Evolutionary conservation across 2,888 invertebrate genomes (phyloP).

Genomic region (Scaptomyza parva): DNA sequence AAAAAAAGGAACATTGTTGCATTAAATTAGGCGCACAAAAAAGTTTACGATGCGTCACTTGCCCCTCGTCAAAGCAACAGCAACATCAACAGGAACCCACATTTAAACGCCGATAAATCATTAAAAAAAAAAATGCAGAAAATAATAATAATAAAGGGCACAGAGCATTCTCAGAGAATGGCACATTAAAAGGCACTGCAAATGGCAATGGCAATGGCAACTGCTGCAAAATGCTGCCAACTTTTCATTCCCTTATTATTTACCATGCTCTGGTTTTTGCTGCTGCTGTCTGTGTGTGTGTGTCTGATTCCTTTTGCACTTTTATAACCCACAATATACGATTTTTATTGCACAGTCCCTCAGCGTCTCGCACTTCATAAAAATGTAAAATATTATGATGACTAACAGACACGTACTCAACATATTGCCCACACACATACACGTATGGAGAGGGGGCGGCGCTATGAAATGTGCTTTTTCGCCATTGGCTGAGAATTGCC

Average conservation of each 20-base stretch:
- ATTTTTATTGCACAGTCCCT: conserved; percentile 72
- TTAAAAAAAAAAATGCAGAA: conserved; percentile 58
- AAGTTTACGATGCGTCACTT: conserved; percentile 70
- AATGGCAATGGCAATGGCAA: conserved; percentile 52
- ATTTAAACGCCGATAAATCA: conserved; percentile 79
- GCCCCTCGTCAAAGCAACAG: conserved; percentile 18
- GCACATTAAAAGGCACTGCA: conserved; percentile 52
- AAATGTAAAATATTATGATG: conserved; percentile 79
- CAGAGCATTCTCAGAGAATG: conserved; percentile 11
- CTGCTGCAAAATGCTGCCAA: conserved; percentile 47
- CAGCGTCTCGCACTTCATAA: conserved; percentile 73
- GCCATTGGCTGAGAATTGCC: conserved; percentile 32
- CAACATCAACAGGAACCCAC: too few species aligned
- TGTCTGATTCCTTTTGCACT: conserved; percentile 59
- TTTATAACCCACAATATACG: conserved; percentile 76
- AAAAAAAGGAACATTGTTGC: conserved; percentile 56
- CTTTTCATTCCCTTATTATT: conserved; percentile 17
- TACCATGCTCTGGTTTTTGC: neutral
- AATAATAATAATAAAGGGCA: conserved; percentile 46
- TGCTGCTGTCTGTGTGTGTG: too few species aligned
- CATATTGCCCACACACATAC: conserved; percentile 40
- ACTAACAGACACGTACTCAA: conserved; percentile 67
- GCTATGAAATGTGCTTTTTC: conserved; percentile 39
- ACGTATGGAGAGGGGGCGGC: neutral
- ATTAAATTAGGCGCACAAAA: conserved; percentile 74